Evolutionary conservation across 2,888 invertebrate genomes (phyloP).

Genomic region (Perizoma affinitatum): DNA sequence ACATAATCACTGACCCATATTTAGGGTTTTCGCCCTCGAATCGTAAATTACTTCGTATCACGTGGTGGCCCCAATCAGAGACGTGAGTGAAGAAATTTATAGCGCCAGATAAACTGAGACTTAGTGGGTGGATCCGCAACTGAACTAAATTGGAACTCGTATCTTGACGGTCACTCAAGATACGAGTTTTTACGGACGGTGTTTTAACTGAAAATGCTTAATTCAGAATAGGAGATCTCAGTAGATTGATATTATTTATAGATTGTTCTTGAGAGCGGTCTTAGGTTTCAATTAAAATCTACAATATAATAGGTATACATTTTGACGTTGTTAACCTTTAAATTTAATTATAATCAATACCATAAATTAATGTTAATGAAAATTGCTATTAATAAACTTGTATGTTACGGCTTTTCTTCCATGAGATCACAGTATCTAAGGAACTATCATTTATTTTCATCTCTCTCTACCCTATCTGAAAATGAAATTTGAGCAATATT

Average conservation of each 20-base stretch:
- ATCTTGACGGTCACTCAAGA: conserved; percentile 30
- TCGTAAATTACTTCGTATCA: conserved; percentile 55
- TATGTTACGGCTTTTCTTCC: conserved; percentile 6
- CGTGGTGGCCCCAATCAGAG: conserved; percentile 47
- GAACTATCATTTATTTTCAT: conserved; percentile 28
- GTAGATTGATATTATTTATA: not conserved
- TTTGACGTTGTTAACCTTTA: too few relatives aligned
- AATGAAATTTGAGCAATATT: conserved; percentile 47
- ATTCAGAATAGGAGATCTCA: conserved; percentile 12
- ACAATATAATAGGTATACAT: too few relatives aligned
- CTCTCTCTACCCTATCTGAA: conserved; percentile 24
- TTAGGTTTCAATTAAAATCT: too few relatives aligned
- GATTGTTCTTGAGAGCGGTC: too few relatives aligned
- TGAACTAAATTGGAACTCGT: conserved; percentile 31
- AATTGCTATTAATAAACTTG: conserved; percentile 11
- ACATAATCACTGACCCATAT: conserved; percentile 55
- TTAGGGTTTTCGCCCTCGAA: conserved; percentile 42
- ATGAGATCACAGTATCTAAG: conserved; percentile 16
- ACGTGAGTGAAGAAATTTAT: conserved; percentile 53
- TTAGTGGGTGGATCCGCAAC: conserved; percentile 41
- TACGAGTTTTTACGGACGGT: too few relatives aligned
- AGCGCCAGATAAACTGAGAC: conserved; percentile 48
- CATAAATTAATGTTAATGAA: conserved; percentile 7
- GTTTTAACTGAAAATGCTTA: conserved; percentile 15
- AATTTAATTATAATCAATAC: not conserved